phyloP scores from a whole-genome alignment of 2,113 vertebrate species.

The Xiphophorus hellerii region DNA sequence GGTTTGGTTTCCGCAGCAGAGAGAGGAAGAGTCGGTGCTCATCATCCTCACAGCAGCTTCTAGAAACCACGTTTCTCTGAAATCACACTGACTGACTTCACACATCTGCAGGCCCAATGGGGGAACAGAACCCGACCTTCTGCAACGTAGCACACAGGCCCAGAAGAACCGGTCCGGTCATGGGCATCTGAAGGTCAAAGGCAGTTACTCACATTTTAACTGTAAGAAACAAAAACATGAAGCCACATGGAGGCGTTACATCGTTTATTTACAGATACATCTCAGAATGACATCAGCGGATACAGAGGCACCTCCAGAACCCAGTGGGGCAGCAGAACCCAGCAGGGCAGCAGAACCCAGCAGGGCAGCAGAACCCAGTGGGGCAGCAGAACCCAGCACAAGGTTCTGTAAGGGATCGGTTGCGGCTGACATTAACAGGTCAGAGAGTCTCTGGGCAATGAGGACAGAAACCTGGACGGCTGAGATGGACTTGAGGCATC shows the following conservation, averaged over 20 bases:
- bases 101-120: neutral
- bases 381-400: neutral
- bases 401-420: neutral
- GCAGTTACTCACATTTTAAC: neutral
- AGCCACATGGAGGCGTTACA: neutral
- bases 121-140: neutral
- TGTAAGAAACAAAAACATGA: too few relatives aligned
- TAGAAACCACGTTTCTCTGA: neutral
- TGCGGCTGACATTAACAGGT: neutral
- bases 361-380: too few relatives aligned
- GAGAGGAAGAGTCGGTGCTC: too few relatives aligned
- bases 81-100: neutral
- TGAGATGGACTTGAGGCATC: neutral
- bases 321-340: slow-evolving; percentile 10
- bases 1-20: neutral
- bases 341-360: neutral
- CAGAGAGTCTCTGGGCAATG: neutral
- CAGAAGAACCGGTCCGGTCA: neutral
- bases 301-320: neutral
- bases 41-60: neutral
- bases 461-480: neutral
- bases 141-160: neutral
- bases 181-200: neutral
- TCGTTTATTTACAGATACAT: slow-evolving; percentile 46
- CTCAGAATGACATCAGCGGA: slow-evolving; percentile 6